Conservation (phyloP, 1,140 invertebrate genomes). For the Amphibalanus amphitrite region DNA sequence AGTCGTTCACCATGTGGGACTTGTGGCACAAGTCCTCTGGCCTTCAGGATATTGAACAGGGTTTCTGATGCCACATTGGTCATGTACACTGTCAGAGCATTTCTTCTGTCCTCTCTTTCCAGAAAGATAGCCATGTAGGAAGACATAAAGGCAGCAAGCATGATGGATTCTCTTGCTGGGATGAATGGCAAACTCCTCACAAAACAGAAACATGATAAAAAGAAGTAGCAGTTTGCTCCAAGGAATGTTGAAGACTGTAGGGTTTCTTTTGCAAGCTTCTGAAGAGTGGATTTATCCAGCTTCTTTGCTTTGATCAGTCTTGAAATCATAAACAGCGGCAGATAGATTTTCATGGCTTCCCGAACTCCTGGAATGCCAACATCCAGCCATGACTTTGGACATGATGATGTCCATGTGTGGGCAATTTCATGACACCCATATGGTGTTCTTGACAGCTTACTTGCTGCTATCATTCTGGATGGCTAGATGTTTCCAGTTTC, state of each 20-base stretch:
- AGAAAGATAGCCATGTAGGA: background rate
- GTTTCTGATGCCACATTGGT: background rate
- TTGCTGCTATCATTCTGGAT: background rate
- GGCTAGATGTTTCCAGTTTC: too few relatives aligned
- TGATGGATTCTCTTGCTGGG: background rate
- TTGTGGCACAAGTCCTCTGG: background rate
- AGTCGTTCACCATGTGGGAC: background rate
- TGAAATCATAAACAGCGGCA: background rate
- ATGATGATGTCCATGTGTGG: background rate
- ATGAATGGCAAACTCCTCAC: background rate
- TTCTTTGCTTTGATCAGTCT: background rate
- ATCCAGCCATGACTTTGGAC: background rate
- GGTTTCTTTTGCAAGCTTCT: background rate
- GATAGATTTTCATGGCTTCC: background rate
- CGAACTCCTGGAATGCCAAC: background rate
- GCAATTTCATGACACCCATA: background rate
- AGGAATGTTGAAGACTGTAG: background rate
- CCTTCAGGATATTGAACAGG: background rate
- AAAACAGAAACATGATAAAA: background rate
- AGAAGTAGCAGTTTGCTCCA: background rate
- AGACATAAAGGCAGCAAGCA: background rate
- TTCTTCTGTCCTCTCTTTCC: background rate
- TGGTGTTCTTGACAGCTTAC: background rate
- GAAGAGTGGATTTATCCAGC: background rate
- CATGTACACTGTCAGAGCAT: background rate